Evolutionary conservation across 2,797 vertebrate species (phyloP).

Genomic region (Tragopan temminckii): DNA sequence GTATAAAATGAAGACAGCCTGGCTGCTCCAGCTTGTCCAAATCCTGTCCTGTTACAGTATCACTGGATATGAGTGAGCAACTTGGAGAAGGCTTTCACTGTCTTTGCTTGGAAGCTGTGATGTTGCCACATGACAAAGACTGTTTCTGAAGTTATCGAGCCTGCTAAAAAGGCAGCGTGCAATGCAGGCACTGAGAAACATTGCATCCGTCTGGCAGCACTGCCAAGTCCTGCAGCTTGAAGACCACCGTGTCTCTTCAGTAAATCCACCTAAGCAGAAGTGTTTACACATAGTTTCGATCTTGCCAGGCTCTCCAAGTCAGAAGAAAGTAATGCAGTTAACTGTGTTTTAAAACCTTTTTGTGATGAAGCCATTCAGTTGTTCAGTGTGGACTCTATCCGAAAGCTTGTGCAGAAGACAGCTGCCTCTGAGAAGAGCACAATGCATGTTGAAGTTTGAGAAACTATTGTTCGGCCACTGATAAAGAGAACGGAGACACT

Average conservation of each 20-base stretch:
- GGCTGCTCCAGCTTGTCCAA: neutral
- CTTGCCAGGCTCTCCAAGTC: no score
- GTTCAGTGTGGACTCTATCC: neutral
- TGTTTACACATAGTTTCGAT: neutral
- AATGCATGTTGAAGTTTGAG: neutral
- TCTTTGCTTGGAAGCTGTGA: neutral
- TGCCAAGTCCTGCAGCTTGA: neutral
- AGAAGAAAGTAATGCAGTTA: neutral
- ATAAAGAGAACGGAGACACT: neutral
- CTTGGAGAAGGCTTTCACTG: neutral
- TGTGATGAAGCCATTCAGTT: neutral
- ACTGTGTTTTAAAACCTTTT: neutral
- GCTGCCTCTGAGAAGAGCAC: neutral
- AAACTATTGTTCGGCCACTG: neutral
- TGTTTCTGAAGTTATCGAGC: neutral
- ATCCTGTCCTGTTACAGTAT: neutral
- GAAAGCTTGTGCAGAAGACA: neutral
- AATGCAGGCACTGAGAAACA: neutral
- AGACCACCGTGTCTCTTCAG: fast-evolving
- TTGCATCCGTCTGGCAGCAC: neutral
- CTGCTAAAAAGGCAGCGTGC: neutral
- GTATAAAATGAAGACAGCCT: neutral
- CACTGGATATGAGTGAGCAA: neutral
- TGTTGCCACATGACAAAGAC: fast-evolving
- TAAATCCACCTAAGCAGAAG: neutral